These are phyloP conservation scores for Aphyosemion australe DNA, from an alignment of 2,113 vertebrate genomes.

Conservation along the genomic window DNA sequence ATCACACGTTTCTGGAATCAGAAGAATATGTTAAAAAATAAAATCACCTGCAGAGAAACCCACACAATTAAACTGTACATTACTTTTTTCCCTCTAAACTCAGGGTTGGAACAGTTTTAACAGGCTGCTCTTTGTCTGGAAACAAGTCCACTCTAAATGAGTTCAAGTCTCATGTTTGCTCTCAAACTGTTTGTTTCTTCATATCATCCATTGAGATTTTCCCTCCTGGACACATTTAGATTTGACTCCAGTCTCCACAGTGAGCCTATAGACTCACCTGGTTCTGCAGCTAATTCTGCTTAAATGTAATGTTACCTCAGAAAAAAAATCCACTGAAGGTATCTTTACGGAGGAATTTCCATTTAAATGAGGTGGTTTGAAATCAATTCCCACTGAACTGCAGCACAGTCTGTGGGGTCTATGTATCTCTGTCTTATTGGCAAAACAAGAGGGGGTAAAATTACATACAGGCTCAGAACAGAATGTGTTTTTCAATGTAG, in stretches of 20 bases:
- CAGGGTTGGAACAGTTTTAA: constrained; percentile 20
- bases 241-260: neutral
- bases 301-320: neutral
- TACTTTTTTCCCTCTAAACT: constrained; percentile 8
- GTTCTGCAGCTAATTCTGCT: neutral
- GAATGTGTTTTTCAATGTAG: neutral
- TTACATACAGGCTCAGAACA: neutral
- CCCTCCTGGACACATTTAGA: neutral
- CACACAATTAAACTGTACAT: neutral
- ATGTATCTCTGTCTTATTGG: neutral
- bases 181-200: constrained; percentile 13
- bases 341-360: neutral
- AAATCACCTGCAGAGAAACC: no score
- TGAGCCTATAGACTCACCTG: neutral
- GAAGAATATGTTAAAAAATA: no score
- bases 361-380: constrained; percentile 4
- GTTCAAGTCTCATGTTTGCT: constrained; percentile 3
- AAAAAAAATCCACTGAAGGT: neutral
- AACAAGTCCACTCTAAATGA: constrained; percentile 23
- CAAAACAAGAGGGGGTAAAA: neutral
- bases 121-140: constrained; percentile 24
- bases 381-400: neutral
- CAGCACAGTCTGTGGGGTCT: neutral
- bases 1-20: no score
- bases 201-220: constrained; percentile 3